Evolutionary conservation across 2,113 vertebrate species (phyloP).

Genomic region (Carassius carassius): DNA sequence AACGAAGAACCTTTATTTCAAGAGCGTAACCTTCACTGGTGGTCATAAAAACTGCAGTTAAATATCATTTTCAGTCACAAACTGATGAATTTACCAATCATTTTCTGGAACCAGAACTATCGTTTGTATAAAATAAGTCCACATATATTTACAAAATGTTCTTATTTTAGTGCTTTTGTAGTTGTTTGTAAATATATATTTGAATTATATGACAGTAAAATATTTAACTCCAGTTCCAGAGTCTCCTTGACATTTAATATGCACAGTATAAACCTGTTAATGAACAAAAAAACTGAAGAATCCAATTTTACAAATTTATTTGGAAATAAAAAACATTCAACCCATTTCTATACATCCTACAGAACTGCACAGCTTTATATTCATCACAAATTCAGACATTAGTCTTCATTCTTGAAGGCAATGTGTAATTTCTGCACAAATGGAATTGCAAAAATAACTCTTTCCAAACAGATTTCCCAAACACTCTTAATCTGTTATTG

Average conservation of each 20-base stretch:
- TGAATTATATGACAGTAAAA: neutral
- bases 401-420: neutral
- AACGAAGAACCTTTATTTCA: no score
- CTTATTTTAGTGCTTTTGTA: neutral
- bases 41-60: neutral
- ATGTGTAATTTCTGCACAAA: neutral
- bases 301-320: neutral
- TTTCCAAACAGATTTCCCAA: neutral
- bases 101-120: no score
- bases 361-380: neutral
- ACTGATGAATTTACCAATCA: neutral
- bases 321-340: neutral
- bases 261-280: neutral
- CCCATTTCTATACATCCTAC: neutral
- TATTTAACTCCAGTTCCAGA: neutral
- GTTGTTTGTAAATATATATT: neutral
- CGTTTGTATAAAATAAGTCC: neutral
- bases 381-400: neutral
- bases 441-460: neutral
- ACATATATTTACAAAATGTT: neutral
- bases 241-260: neutral
- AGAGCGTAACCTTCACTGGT: neutral
- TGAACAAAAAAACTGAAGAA: neutral
- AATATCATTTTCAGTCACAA: neutral
- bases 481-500: neutral